phyloP scores from a whole-genome alignment of 2,797 vertebrate species.

The Pangasius larnaudii region DNA sequence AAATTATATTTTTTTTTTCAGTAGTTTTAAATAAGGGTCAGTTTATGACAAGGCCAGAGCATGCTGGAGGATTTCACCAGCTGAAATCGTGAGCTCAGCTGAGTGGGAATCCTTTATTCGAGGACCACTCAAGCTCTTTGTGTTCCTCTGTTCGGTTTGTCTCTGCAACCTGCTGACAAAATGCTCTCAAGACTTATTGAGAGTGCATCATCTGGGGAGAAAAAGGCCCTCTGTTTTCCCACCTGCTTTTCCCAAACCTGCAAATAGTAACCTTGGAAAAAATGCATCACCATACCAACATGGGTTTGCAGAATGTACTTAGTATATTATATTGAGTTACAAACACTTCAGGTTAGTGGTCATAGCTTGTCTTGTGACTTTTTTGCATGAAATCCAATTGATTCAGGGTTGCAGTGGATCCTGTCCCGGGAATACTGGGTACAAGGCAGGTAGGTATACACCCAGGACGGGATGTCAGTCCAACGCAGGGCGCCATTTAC shows the following conservation, averaged over 20 bases:
- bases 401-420: neutral
- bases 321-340: neutral
- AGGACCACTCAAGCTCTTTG: constrained; percentile 11
- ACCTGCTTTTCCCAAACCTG: neutral
- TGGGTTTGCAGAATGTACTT: neutral
- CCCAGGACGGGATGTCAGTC: too few species aligned
- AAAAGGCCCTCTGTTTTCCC: neutral
- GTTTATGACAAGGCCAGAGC: neutral
- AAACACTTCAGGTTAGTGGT: neutral
- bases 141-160: neutral
- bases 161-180: constrained; percentile 26
- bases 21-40: neutral
- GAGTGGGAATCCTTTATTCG: constrained; percentile 21
- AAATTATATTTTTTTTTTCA: neutral
- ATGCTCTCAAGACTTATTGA: neutral
- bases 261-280: neutral
- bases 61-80: neutral
- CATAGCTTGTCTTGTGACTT: too few species aligned
- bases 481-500: neutral
- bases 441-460: too few species aligned
- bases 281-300: neutral
- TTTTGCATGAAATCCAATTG: neutral
- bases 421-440: neutral
- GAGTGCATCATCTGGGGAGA: neutral
- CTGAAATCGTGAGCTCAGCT: neutral